Evolutionary conservation across 2,888 invertebrate genomes (phyloP), one percentile per base, ranked within the genome.

Genomic region (Chouioia cunea): DNA sequence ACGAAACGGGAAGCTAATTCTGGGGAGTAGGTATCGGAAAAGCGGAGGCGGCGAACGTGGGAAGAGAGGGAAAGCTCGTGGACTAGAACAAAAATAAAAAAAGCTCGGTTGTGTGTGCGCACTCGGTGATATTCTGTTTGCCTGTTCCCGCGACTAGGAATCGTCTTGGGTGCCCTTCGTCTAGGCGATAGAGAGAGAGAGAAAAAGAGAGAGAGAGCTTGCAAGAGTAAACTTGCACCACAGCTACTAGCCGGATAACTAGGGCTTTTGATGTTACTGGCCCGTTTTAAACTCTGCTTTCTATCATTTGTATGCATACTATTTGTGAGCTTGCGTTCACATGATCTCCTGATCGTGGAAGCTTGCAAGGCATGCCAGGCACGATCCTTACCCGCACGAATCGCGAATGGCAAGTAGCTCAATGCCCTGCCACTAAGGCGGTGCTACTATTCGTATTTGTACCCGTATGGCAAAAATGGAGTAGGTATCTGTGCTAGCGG

Each of bases 221-320:
- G 36, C 43, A 43, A 44, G 43, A 12, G 15, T 20, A 18, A 46
- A 36, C 56, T 52, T 27, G 16, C 36, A 1, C 46, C n/a, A 54
- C 75, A 71, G 71, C 80, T 83, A 78, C 65, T 68, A 78, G 73
- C 83, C 83, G 82, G 82, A 79, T 83, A 82, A 77, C 69, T 74
- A 70, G 77, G 80, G 81, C 83, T 82, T 83, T 83, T 83, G 83
- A 83, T 83, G 82, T 82, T 82, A 80, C 82, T 82, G 78, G 78
- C 79, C 79, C 78, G 79, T 78, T 77, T 80, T 78, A 80, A 82
- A 80, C 80, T 79, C 76, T 74, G 77, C 77, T 75, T 68, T 36
- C 8, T 43, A 44, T n/a, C n/a, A n/a, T n/a, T n/a, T n/a, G n/a
- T n/a, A n/a, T n/a, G n/a, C n/a, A n/a, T n/a, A n/a, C n/a, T n/a